Evolutionary conservation across 2,888 invertebrate species (phyloP).

Genomic region (Ophion ventricosus): DNA sequence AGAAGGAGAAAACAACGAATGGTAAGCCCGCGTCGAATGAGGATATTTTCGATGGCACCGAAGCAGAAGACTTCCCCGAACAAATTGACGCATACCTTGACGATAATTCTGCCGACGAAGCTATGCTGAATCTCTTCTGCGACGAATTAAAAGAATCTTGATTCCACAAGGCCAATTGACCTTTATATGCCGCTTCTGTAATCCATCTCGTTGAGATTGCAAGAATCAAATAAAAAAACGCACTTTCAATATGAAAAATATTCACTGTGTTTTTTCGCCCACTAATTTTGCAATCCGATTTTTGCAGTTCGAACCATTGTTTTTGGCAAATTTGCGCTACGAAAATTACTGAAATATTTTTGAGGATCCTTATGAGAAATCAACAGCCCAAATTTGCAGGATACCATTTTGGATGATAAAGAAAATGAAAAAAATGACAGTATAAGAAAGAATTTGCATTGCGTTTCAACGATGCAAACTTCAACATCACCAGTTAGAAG

Average conservation of each 20-base stretch:
- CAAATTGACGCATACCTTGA: slow-evolving; percentile 6
- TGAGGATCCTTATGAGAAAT: no score
- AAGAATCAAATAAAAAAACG: slow-evolving; percentile 79
- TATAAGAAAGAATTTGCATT: no score
- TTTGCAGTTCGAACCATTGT: no score
- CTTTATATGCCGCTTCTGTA: slow-evolving; percentile 35
- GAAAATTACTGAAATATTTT: no score
- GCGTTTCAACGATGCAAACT: no score
- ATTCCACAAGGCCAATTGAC: slow-evolving; percentile 12
- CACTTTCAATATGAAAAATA: neutral
- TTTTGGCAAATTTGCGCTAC: no score
- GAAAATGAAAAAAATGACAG: no score
- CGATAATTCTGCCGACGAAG: slow-evolving; percentile 63
- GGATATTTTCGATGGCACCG: neutral
- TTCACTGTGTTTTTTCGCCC: no score
- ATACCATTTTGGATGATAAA: no score
- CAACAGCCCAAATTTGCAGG: no score
- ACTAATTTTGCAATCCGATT: no score
- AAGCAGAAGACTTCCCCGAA: slow-evolving; percentile 2
- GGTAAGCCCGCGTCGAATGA: neutral
- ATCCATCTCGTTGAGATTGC: slow-evolving; percentile 82
- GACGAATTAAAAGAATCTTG: slow-evolving; percentile 63
- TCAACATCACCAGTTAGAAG: no score
- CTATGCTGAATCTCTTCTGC: slow-evolving; percentile 62
- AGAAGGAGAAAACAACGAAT: slow-evolving; percentile 29